These are phyloP conservation scores for Trididemnum clinides DNA, from an alignment of 23 tunicate species.

Conservation along the genomic window DNA sequence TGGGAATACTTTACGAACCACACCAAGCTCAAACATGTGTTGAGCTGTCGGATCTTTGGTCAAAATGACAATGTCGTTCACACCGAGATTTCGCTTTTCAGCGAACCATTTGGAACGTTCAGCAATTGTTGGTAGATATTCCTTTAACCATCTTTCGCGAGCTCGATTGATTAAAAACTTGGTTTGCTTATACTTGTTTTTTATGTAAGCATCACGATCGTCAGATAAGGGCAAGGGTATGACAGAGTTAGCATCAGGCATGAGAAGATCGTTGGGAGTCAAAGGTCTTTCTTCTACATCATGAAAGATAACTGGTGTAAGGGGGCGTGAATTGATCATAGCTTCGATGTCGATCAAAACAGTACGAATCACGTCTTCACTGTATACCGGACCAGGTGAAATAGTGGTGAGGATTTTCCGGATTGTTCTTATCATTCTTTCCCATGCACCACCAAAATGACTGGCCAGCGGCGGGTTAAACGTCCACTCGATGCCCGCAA, in stretches of 20 bases:
- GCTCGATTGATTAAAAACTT: too few relatives aligned
- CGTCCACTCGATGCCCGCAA: not conserved
- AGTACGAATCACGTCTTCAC: not conserved
- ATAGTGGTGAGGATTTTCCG: not conserved
- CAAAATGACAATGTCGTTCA: not conserved
- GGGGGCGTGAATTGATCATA: not conserved
- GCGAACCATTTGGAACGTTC: not conserved
- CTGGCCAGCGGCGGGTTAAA: too few relatives aligned
- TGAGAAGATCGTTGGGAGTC: not conserved
- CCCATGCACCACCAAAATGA: not conserved
- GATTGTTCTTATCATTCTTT: not conserved
- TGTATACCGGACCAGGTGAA: not conserved
- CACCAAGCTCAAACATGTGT: not conserved
- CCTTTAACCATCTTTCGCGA: not conserved
- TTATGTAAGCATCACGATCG: not conserved
- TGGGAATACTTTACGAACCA: too few relatives aligned
- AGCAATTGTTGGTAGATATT: not conserved
- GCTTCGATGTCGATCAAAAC: not conserved
- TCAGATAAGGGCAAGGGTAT: not conserved
- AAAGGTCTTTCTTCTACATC: not conserved
- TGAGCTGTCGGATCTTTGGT: not conserved
- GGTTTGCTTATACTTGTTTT: not conserved
- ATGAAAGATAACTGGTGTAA: not conserved
- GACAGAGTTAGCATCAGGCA: not conserved
- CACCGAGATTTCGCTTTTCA: not conserved